A percentile compares a stretch with the other conserved stretches of the same genome.
Evolutionary conservation across 2,888 invertebrate genomes (phyloP).

Genomic region (Acholoe squamosa): DNA sequence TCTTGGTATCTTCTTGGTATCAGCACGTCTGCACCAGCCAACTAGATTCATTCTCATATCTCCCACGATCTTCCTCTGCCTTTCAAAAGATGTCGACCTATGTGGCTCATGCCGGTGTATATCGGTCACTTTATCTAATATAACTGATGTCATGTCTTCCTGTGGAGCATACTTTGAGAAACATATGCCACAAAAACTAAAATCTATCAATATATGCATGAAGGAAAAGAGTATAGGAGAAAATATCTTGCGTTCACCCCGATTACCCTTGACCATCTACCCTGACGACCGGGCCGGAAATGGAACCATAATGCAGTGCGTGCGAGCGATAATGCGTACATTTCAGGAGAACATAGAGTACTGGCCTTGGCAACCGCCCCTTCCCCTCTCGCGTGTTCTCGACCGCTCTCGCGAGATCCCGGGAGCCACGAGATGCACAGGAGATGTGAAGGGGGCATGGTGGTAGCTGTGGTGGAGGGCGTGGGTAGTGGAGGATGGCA

Average conservation of each 20-base stretch:
- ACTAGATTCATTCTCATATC: too few relatives aligned
- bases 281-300: not conserved
- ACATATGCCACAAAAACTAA: too few relatives aligned
- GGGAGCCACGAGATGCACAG: slow-evolving; percentile 18
- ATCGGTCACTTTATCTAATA: too few relatives aligned
- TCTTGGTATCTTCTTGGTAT: not conserved
- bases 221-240: not conserved
- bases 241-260: not conserved
- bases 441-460: slow-evolving; percentile 16
- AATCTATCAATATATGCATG: too few relatives aligned
- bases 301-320: not conserved
- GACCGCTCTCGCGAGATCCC: slow-evolving; percentile 36
- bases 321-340: not conserved
- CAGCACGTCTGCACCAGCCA: not conserved
- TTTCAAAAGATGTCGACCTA: too few relatives aligned
- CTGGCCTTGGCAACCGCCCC: not conserved
- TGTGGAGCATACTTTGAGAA: too few relatives aligned
- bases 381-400: not conserved
- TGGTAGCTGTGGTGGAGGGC: not conserved
- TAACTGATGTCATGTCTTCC: too few relatives aligned
- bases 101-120: too few relatives aligned
- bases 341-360: too few relatives aligned
- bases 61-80: not conserved
- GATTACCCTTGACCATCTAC: not conserved
- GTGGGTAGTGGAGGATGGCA: not conserved